Evolutionary conservation across 1,140 invertebrate species (phyloP), one percentile per base, ranked within the genome.

Genomic region (Cyclina sinensis): DNA sequence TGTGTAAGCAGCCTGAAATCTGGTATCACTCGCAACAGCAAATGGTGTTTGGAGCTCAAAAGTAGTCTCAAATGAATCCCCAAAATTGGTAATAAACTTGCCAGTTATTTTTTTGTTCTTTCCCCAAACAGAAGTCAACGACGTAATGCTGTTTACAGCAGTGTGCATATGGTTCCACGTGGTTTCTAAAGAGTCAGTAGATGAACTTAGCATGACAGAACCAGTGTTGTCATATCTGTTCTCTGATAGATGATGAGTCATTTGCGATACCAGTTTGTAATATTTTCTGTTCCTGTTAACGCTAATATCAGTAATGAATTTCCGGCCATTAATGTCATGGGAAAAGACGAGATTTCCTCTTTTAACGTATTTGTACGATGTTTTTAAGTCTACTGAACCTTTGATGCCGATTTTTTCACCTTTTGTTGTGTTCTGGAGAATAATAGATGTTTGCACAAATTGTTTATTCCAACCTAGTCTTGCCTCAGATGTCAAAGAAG

Each of bases 341-440:
- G 54, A 82, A 12, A 88, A n/a, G 18, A 18, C 86, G 0, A 93
- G 7, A 2, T 59, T 74, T 4, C 89, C 85, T 37, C 85, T 86
- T 54, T 90, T 88, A 7, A 89, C 48, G 21, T 68, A n/a, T 3
- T 68, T 32, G 32, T 89, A 89, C 35, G 92, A 84, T 32, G 91
- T 90, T 35, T 90, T 90, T 3, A 93, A 24, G 35, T 83, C 73
- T 1, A 94, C 32, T 21, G 65, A 37, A 83, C 92, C 43, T 54
- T 57, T 16, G 73, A 48, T 54, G 76, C 86, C 54, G 32, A 70
- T 27, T 51, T 87, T 68, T 24, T 9, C 32, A 16, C 76, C 85
- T 70, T 87, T 87, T 48, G 85, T 80, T 70, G 27, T 70, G 35
- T 87, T 87, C 27, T 80, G 74, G 4, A 87, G 51, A 51, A 16